These are phyloP conservation scores for Neria commutata DNA, from an alignment of 2,888 invertebrate genomes.

Conservation along the genomic window DNA sequence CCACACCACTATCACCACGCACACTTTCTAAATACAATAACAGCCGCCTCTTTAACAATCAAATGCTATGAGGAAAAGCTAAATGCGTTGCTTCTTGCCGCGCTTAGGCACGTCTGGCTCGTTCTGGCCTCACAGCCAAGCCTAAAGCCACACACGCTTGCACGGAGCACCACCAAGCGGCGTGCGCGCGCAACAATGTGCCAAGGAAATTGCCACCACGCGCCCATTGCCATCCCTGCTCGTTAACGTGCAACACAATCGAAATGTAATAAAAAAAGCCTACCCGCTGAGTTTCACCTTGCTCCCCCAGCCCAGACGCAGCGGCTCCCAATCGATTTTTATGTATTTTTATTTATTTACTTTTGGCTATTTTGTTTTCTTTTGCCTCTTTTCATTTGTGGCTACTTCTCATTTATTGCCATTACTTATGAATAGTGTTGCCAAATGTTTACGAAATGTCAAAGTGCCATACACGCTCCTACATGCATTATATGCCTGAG, in stretches of 20 bases:
- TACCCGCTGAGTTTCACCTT: slow-evolving; percentile 2
- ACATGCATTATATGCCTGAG: too few relatives aligned
- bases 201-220: not conserved
- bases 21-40: not conserved
- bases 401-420: not conserved
- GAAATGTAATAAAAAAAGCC: slow-evolving; percentile 7
- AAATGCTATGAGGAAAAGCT: too few relatives aligned
- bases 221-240: not conserved
- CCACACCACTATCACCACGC: too few relatives aligned
- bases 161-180: not conserved
- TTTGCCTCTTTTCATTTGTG: too few relatives aligned
- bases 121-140: not conserved
- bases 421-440: slow-evolving; percentile 2
- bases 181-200: not conserved
- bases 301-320: too few relatives aligned
- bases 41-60: too few relatives aligned
- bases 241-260: not conserved
- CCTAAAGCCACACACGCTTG: slow-evolving; percentile 11
- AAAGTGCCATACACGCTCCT: too few relatives aligned
- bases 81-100: not conserved
- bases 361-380: not conserved
- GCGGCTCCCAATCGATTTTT: too few relatives aligned
- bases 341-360: not conserved
- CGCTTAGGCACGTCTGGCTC: not conserved
- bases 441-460: slow-evolving; percentile 5